Evolutionary conservation across 1,140 invertebrate genomes (phyloP).

Genomic region (Stegodyphus dumicola): DNA sequence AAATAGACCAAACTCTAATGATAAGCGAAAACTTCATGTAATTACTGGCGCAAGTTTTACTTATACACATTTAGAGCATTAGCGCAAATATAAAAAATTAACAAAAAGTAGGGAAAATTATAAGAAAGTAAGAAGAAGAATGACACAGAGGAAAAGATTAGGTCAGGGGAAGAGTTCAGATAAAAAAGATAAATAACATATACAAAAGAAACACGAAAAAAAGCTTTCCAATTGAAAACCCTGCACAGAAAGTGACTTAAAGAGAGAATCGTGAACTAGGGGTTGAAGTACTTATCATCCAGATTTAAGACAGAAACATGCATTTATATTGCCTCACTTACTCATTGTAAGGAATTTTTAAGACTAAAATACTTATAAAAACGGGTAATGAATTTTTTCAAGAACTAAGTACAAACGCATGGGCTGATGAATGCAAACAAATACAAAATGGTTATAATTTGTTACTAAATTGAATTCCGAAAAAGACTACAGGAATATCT

Average conservation of each 20-base stretch:
- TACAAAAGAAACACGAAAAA: slow-evolving; percentile 1
- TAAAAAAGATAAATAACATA: no score
- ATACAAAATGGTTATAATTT: no score
- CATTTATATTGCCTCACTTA: no score
- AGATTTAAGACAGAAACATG: no score
- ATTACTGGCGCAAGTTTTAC: slow-evolving; percentile 25
- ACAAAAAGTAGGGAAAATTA: background rate
- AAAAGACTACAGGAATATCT: no score
- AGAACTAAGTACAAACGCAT: no score
- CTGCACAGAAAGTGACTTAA: slow-evolving; percentile 25
- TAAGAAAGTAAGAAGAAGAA: slow-evolving; percentile 11
- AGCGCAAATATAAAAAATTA: background rate
- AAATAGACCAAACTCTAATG: slow-evolving; percentile 19
- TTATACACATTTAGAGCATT: slow-evolving; percentile 14
- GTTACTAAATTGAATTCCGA: no score
- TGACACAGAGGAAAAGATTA: background rate
- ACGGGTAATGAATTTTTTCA: no score
- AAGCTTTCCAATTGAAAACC: slow-evolving; percentile 29
- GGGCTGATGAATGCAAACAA: no score
- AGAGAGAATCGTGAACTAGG: slow-evolving; percentile 44
- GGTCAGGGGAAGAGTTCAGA: background rate
- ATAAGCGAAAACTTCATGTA: slow-evolving; percentile 32
- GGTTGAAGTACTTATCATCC: background rate
- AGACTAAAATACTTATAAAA: no score
- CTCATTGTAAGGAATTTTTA: no score